Base-by-base conservation (phyloP, 1,140 invertebrate species). In the Amyelois transitella region DNA sequence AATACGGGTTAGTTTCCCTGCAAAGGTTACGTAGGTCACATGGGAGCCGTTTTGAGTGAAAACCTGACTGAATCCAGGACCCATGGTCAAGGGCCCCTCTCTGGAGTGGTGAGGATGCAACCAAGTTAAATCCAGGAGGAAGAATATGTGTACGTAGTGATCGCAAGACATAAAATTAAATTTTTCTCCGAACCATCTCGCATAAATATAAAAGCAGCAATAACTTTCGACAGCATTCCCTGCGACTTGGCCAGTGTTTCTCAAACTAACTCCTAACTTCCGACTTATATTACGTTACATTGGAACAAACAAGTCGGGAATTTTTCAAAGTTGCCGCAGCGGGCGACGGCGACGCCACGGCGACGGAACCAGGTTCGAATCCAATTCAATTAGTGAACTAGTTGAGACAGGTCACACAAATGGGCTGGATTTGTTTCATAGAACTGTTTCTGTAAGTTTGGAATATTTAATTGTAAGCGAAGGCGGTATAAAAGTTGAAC, bases 271-370 rank as follows among this genome's bases (percentile, higher is more conserved):
- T 65, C 66, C 56, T 56, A 70, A 78, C 67, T 77, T 64, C 48
- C 44, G 38, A 52, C 53, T 77, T 72, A 72, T 77, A 79, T 81
- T 74, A 70, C 75, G 75, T 82, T 82, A 79, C 68, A 61, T 66
- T 72, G 66, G 78, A 75, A 80, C 79, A 77, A 81, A 81, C 72
- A 74, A 71, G 68, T 57, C 18, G 55, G 66, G 73, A 80, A 75
- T 80, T 76, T 78, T 75, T 75, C 71, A 67, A 77, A 75, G 67
- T 77, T 71, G 18, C 57, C 53, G 57, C 55, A 59, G 60, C 55
- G 61, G 60, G 62, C 60, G 57, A 28, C 25, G 49, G 64, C 61
- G 64, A 59, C 66, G 56, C 66, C 1, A 1, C 3, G 3, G 32
- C 58, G 57, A 2, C 3, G 50, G 62, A 57, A 38, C 2, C 32